A percentile compares a stretch with the other conserved stretches of the same genome.
Evolutionary conservation across 1,140 invertebrate species (phyloP).

Genomic region (Arctopsyche grandis): DNA sequence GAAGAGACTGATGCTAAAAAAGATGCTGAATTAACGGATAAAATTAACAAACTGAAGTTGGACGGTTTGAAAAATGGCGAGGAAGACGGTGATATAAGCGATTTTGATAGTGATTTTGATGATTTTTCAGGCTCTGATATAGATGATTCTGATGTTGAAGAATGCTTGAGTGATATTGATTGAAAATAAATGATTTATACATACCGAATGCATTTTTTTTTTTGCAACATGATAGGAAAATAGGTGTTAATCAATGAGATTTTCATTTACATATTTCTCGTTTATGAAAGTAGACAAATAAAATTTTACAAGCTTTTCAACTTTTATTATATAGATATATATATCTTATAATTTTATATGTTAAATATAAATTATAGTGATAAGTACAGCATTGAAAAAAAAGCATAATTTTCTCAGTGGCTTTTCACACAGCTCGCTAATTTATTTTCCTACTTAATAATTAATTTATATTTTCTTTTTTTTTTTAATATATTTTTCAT

Average conservation of each 20-base stretch:
- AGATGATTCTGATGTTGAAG: not conserved
- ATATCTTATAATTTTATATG: not conserved
- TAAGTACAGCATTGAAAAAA: conserved; percentile 53
- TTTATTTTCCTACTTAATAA: conserved; percentile 42
- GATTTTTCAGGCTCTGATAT: conserved; percentile 41
- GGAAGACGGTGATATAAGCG: conserved; percentile 54
- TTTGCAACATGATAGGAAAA: not conserved
- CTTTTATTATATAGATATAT: not conserved
- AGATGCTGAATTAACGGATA: conserved; percentile 56
- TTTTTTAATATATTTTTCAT: too few species aligned
- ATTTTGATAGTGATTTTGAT: conserved; percentile 53
- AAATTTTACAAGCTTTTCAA: not conserved
- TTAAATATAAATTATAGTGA: conserved; percentile 17
- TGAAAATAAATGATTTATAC: not conserved
- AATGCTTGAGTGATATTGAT: not conserved
- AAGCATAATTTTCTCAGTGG: conserved; percentile 48
- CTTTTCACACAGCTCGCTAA: conserved; percentile 49
- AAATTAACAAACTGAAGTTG: conserved; percentile 61
- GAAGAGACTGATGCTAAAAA: conserved; percentile 34
- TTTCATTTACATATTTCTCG: too few species aligned
- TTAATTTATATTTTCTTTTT: not conserved
- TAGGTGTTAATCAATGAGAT: too few species aligned
- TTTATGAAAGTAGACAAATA: not conserved
- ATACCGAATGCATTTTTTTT: not conserved
- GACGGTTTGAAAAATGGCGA: conserved; percentile 55